Evolutionary conservation across 2,888 invertebrate species (phyloP), one percentile per base, ranked within the genome.

Genomic region (Acrobasis suavella): DNA sequence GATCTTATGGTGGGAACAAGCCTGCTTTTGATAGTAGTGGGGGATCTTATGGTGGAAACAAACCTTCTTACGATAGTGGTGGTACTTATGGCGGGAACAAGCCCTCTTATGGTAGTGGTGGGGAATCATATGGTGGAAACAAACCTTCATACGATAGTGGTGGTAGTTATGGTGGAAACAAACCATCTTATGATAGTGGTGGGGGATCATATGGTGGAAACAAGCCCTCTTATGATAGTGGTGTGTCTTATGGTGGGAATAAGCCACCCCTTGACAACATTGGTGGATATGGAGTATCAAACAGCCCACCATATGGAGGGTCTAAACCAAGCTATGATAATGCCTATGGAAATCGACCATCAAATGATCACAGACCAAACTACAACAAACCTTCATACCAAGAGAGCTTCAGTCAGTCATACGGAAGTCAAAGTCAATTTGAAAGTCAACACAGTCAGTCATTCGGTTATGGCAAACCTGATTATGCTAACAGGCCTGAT

Each of bases 331-430:
- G 17, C 14, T 65, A 61, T 32, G 60, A 49, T 2, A 32, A 39
- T 16, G 8, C 69, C 9, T 69, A 72, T 62, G 70, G 67, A 0
- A 61, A 60, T 15, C 67, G 50, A 3, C 65, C 65, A 58, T 68
- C 62, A 0, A 63, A 66, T 3, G 60, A 70, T 32, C 59, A 70
- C 22, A 39, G 56, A 42, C 55, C 55, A 51, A 22, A 1, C 3
- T 39, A 56, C 8, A 64, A 59, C 6, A 58, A 58, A 8, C 65
- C 62, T 9, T 63, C 62, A 8, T 63, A 67, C 17, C 49, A 60
- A 15, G 59, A 49, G 15, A 59, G 22, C 15, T 42, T 46, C n/a
- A 42, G 42, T 46, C 56, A 56, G 14, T 55, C 55, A 3, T 56
- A 56, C 16, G 56, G 56, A 17, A 46, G 56, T 14, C 52, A 52